Evolutionary conservation across 2,113 vertebrate species (phyloP).

Genomic region (Rhipidura dahli): DNA sequence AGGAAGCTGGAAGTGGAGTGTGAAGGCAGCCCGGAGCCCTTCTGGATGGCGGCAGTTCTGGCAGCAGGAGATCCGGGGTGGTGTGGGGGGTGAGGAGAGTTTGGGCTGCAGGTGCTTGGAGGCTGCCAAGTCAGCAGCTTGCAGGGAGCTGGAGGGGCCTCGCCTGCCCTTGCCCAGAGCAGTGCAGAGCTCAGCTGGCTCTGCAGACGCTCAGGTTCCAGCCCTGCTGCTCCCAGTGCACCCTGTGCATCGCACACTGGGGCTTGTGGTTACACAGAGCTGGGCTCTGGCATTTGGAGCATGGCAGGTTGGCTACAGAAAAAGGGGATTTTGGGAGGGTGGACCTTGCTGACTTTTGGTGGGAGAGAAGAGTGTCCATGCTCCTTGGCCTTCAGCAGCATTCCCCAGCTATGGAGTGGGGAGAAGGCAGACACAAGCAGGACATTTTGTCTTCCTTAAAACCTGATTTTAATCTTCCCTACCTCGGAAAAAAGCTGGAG

Average conservation of each 20-base stretch:
- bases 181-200: neutral
- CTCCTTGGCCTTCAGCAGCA: neutral
- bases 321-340: neutral
- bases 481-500: neutral
- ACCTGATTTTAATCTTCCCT: neutral
- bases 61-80: neutral
- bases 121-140: constrained; percentile 23
- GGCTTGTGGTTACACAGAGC: neutral
- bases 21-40: neutral
- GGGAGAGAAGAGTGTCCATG: neutral
- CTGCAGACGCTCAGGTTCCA: neutral
- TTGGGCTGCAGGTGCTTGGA: neutral
- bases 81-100: neutral
- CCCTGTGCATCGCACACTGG: neutral
- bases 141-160: neutral
- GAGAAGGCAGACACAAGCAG: neutral
- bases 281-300: neutral
- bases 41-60: neutral
- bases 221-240: neutral
- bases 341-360: neutral
- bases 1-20: constrained; percentile 8
- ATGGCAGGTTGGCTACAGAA: neutral
- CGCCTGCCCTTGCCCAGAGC: neutral
- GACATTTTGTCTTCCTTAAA: neutral
- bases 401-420: neutral